Evolutionary conservation across 2,113 vertebrate genomes (phyloP).

Genomic region (Haplochromis vanheusdeni): DNA sequence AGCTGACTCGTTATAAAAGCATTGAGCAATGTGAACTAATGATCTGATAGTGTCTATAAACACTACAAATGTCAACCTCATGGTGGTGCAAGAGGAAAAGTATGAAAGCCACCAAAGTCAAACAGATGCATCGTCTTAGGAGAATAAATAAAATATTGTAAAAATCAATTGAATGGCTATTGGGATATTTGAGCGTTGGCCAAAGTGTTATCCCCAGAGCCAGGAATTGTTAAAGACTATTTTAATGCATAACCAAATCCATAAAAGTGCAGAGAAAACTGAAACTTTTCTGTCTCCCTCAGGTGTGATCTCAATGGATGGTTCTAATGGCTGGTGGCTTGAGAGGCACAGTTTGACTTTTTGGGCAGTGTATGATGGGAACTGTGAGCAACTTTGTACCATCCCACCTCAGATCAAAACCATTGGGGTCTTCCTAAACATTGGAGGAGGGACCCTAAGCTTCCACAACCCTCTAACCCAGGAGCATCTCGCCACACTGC

Average conservation of each 20-base stretch:
- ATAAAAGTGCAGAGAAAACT: neutral
- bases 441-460: constrained; percentile 55
- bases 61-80: neutral
- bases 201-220: neutral
- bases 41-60: neutral
- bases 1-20: neutral
- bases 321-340: constrained; percentile 53
- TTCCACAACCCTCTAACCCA: constrained; percentile 68
- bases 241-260: neutral
- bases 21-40: neutral
- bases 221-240: neutral
- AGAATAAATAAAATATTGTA: neutral
- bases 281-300: neutral
- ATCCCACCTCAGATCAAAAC: constrained; percentile 64
- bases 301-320: constrained; percentile 59
- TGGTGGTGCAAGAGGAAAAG: neutral
- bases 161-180: neutral
- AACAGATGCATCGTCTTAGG: neutral
- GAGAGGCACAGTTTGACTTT: constrained; percentile 42
- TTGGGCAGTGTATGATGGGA: constrained; percentile 46
- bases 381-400: constrained; percentile 35
- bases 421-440: constrained; percentile 64
- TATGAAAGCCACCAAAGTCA: neutral
- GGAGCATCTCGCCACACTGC: constrained; percentile 60
- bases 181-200: neutral